Evolutionary conservation across 2,113 vertebrate genomes (phyloP).

Genomic region (Alces alces): DNA sequence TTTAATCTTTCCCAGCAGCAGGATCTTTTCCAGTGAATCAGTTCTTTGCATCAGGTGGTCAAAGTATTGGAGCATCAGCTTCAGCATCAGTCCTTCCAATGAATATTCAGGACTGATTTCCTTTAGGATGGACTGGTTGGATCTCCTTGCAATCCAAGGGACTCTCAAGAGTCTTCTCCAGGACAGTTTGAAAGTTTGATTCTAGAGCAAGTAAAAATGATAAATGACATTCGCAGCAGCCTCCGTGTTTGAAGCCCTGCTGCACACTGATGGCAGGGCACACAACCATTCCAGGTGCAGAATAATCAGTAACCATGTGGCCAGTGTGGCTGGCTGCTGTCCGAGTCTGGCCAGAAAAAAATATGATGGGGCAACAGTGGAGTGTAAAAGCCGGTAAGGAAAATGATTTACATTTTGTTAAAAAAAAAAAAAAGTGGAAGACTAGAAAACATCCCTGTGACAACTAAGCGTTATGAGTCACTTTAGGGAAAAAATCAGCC

Average conservation of each 20-base stretch:
- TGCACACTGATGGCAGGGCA: fast-evolving
- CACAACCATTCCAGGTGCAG: fast-evolving
- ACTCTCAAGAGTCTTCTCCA: background rate
- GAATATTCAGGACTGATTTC: background rate
- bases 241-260: background rate
- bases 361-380: too few relatives aligned
- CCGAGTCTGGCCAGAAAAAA: background rate
- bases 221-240: background rate
- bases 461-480: background rate
- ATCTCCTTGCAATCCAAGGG: background rate
- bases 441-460: background rate
- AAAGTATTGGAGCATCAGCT: background rate
- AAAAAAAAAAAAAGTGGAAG: background rate
- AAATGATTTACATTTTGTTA: background rate
- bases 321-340: too few relatives aligned
- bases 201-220: background rate
- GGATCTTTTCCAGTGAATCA: background rate
- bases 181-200: background rate
- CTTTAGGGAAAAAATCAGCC: background rate
- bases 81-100: background rate
- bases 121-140: background rate
- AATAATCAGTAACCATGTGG: fast-evolving
- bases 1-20: background rate
- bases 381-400: background rate
- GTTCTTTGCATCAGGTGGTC: background rate